These are phyloP conservation scores for Phoebastria nigripes DNA, from an alignment of 2,797 vertebrate species.

Conservation along the genomic window DNA sequence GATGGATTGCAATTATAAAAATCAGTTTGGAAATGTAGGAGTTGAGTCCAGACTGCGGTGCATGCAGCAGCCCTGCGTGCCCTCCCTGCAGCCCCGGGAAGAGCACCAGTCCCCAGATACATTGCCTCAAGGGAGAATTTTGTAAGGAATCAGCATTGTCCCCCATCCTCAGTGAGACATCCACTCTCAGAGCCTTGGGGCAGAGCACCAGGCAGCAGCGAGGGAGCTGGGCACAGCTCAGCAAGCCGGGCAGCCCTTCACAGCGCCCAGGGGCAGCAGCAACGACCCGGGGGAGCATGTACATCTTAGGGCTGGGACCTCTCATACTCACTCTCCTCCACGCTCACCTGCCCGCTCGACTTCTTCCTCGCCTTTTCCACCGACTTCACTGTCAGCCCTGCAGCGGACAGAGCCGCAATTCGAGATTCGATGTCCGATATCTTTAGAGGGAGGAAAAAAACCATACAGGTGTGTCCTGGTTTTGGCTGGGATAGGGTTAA, in stretches of 20 bases:
- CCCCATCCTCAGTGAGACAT: not conserved
- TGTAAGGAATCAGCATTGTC: not conserved
- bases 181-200: not conserved
- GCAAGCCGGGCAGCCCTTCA: not conserved
- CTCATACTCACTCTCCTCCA: not conserved
- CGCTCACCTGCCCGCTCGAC: constrained; percentile 60
- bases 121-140: too few relatives aligned
- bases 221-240: not conserved
- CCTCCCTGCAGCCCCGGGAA: not conserved
- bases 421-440: constrained; percentile 90
- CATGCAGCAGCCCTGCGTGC: not conserved
- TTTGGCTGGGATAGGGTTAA: too few relatives aligned
- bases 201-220: not conserved
- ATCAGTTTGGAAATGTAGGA: not conserved
- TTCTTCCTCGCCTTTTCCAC: constrained; percentile 80
- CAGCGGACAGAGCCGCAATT: constrained; percentile 83
- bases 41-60: not conserved
- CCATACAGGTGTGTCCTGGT: not conserved
- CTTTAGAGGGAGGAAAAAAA: constrained; percentile 61
- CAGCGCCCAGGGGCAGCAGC: not conserved
- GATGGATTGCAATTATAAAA: not conserved
- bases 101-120: not conserved
- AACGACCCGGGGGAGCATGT: rapidly evolving
- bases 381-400: constrained; percentile 71
- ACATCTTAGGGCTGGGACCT: not conserved